Conservation (phyloP, 2,113 vertebrate species). For the Poeciliopsis turrubarensis region DNA sequence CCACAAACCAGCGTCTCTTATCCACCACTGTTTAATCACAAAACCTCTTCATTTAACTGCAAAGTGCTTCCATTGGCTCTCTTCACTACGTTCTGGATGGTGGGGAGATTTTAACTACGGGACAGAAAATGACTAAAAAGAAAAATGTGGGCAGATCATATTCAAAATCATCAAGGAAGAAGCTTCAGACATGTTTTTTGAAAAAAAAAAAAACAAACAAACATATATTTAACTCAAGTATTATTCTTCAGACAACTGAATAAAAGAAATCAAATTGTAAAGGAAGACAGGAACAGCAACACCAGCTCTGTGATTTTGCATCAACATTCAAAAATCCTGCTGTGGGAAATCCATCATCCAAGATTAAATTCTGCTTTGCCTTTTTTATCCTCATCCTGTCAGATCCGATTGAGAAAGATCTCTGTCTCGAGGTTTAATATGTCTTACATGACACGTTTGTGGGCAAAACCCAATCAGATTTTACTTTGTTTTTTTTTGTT, state of each 20-base stretch:
- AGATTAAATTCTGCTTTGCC: slow-evolving; percentile 42
- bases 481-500: no score
- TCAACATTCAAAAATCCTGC: slow-evolving; percentile 18
- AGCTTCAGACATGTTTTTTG: neutral
- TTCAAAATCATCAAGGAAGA: neutral
- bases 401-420: slow-evolving; percentile 36
- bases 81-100: no score
- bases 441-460: neutral
- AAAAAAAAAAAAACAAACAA: no score
- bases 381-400: slow-evolving; percentile 37
- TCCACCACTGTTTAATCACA: no score
- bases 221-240: neutral
- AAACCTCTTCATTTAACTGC: no score
- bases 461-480: neutral
- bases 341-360: slow-evolving; percentile 44
- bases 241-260: neutral
- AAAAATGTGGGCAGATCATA: neutral
- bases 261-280: neutral
- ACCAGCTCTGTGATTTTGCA: slow-evolving; percentile 18
- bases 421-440: slow-evolving; percentile 29
- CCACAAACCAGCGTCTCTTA: no score
- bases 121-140: neutral
- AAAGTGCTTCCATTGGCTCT: no score
- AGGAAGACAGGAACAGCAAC: slow-evolving; percentile 22
- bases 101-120: neutral